Evolutionary conservation across 2,113 vertebrate species (phyloP), one percentile per base, ranked within the genome.

Genomic region (Eudyptes chrysolophus): DNA sequence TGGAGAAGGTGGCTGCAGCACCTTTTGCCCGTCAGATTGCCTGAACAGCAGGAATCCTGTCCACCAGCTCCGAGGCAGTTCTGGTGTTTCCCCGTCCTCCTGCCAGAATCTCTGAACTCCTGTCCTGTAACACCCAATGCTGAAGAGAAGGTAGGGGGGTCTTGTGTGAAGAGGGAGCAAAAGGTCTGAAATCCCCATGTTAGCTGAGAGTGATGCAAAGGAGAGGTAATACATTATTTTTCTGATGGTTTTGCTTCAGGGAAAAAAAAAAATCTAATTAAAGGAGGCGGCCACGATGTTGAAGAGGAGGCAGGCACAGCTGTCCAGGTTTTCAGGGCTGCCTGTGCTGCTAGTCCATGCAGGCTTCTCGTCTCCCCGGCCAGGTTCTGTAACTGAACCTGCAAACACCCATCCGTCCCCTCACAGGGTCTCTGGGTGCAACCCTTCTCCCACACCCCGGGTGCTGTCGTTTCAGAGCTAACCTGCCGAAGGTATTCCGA

Each of bases 81-180:
- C 40, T 6, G 61, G 34, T 1, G 44, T 11, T 58, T 3, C 60
- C n/a, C 64, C 2, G 40, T 10, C 22, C 29, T 46, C 19, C 16
- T 13, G 36, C n/a, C 61, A 64, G 36, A 40, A 40, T 13, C 61
- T 64, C 62, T 44, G 0, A 14, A 7, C 2, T 13, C 26, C 57
- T 4, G 38, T 2, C 29, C 48, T 25, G 13, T 36, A 16, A 34
- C 36, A 18, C 20, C 34, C 52, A 1, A 0, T 0, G 42, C 55
- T 29, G 26, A 52, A 6, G 30, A 32, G 21, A 36, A 15, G 19
- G 42, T 8, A 26, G 24, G 13, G 5, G 14, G 20, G 18, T 46
- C 36, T 15, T 4, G 9, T 2, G 69, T 6, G 51, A 32, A 10
- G 49, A 13, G 32, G 30, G 25, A 10, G 42, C 38, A 29, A 7